phyloP scores from a whole-genome alignment of 2,797 vertebrate genomes.

The Chiroxiphia lanceolata region DNA sequence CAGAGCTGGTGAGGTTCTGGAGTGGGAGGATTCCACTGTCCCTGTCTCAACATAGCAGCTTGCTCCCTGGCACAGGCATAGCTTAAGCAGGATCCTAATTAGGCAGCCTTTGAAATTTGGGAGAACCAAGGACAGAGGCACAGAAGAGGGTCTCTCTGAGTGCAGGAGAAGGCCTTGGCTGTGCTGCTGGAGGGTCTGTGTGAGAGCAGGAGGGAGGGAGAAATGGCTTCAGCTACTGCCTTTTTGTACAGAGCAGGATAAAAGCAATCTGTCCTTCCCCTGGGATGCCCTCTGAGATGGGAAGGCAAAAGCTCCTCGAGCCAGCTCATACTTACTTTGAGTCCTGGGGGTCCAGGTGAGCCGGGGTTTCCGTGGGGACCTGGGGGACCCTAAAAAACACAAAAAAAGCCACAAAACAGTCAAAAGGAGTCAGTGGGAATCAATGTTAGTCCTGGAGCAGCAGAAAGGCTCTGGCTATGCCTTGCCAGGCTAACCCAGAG shows the following conservation, averaged over 20 bases:
- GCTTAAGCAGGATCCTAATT: neutral
- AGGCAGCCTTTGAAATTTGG: neutral
- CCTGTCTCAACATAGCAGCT: neutral
- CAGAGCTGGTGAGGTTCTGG: neutral
- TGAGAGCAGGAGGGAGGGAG: neutral
- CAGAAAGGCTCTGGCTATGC: neutral
- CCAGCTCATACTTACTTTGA: constrained; percentile 80
- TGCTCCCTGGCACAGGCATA: neutral
- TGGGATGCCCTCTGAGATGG: rapidly evolving
- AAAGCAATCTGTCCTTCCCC: neutral
- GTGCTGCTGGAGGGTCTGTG: neutral
- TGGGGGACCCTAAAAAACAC: constrained; percentile 84
- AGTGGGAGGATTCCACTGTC: neutral
- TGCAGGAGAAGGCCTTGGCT: neutral
- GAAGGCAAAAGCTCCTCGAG: rapidly evolving
- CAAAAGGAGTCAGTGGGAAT: neutral
- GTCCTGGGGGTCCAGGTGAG: constrained; percentile 83
- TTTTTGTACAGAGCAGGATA: neutral
- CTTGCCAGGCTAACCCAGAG: neutral
- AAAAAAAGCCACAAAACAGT: constrained; percentile 13
- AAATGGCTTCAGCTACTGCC: neutral
- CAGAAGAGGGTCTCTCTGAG: neutral
- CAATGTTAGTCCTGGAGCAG: rapidly evolving
- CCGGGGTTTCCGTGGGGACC: constrained; percentile 96
- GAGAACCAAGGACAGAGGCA: neutral